Evolutionary conservation across 2,797 vertebrate species (phyloP).

Genomic region (Otolemur crassicaudatus): DNA sequence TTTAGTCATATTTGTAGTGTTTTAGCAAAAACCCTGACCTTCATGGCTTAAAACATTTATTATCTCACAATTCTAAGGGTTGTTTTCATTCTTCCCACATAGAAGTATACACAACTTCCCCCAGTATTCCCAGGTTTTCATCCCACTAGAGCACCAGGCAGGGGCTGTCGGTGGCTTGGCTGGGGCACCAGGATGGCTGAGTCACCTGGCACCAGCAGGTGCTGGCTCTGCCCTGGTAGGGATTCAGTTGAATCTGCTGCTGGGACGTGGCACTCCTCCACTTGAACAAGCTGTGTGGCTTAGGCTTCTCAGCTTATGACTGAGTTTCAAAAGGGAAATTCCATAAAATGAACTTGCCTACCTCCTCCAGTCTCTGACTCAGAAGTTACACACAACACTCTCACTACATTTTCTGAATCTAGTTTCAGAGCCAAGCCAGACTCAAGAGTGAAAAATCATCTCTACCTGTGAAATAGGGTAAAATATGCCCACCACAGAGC

Average conservation of each 20-base stretch:
- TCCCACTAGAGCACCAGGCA: fast-evolving
- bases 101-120: background rate
- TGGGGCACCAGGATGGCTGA: background rate
- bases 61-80: background rate
- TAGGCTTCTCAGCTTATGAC: background rate
- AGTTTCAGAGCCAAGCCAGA: background rate
- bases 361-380: background rate
- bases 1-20: no score
- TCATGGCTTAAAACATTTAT: background rate
- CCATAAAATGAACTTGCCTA: background rate
- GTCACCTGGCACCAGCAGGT: background rate
- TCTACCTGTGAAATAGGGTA: no score
- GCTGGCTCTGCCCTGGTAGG: background rate
- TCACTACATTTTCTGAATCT: background rate
- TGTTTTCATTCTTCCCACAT: background rate
- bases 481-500: fast-evolving
- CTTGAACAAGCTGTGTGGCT: background rate
- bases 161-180: no score
- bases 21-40: background rate
- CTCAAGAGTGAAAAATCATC: background rate
- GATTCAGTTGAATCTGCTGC: background rate
- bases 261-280: background rate
- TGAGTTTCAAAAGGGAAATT: background rate
- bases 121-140: fast-evolving
- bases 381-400: fast-evolving